These are phyloP conservation scores for Mactra quadrangularis DNA, from an alignment of 1,140 invertebrate genomes.

Conservation along the genomic window DNA sequence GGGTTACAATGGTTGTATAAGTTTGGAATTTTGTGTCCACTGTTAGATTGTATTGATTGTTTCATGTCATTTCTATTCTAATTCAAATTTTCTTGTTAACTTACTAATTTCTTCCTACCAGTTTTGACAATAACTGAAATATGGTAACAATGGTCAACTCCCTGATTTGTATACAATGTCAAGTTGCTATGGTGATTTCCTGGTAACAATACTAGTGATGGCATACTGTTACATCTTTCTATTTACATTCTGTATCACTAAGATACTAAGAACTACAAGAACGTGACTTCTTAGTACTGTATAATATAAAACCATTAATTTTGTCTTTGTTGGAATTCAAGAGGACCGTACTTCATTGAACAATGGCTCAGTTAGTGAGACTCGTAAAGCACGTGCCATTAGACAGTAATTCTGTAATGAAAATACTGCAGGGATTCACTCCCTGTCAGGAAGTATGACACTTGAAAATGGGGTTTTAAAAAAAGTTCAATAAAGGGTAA, in stretches of 20 bases:
- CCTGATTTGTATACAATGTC: too few species aligned
- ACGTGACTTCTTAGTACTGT: slow-evolving; percentile 9
- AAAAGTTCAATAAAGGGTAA: slow-evolving; percentile 27
- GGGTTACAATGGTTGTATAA: too few species aligned
- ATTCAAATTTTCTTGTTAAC: too few species aligned
- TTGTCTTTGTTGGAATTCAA: slow-evolving; percentile 30
- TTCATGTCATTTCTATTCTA: too few species aligned
- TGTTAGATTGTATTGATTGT: too few species aligned
- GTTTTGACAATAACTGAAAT: too few species aligned
- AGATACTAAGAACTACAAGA: neutral
- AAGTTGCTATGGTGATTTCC: too few species aligned
- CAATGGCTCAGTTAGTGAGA: slow-evolving; percentile 16
- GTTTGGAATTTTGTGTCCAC: too few species aligned
- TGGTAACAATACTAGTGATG: too few species aligned
- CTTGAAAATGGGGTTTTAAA: slow-evolving; percentile 23
- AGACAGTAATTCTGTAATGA: slow-evolving; percentile 39
- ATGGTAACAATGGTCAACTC: too few species aligned
- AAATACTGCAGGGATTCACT: slow-evolving; percentile 14
- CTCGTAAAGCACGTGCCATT: slow-evolving; percentile 25
- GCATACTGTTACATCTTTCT: too few species aligned
- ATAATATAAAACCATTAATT: slow-evolving; percentile 37
- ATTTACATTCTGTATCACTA: neutral
- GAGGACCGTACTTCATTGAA: slow-evolving; percentile 24
- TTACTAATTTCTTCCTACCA: too few species aligned
- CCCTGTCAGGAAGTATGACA: slow-evolving; percentile 10